Evolutionary conservation across 2,797 vertebrate species (phyloP).

Genomic region (Gambelia wislizenii): DNA sequence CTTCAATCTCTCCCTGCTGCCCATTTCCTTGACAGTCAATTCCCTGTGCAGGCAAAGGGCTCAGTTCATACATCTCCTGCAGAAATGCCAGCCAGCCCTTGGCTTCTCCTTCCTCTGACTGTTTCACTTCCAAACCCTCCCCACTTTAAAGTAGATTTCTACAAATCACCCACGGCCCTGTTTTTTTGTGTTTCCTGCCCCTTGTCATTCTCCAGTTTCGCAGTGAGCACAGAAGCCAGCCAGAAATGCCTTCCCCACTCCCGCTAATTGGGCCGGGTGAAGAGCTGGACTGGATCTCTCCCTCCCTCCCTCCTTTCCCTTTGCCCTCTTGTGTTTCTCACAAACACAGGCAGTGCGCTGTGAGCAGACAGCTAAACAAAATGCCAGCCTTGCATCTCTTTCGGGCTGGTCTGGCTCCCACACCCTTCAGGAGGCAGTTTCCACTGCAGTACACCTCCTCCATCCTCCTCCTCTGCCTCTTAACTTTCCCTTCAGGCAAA

Average conservation of each 20-base stretch:
- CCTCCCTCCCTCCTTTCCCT: background rate
- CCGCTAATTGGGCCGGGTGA: too few species aligned
- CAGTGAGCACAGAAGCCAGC: background rate
- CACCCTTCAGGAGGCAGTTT: constrained; percentile 11
- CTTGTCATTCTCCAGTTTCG: background rate
- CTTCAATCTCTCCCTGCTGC: too few species aligned
- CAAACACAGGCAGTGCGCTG: too few species aligned
- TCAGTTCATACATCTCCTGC: background rate
- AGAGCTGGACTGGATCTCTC: background rate
- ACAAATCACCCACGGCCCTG: background rate
- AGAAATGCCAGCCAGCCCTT: background rate
- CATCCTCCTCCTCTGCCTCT: background rate
- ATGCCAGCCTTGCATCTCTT: background rate
- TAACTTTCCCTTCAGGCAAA: constrained; percentile 48
- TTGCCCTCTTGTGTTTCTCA: background rate
- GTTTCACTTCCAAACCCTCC: background rate
- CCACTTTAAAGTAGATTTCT: too few species aligned
- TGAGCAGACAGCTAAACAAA: background rate
- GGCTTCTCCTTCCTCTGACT: background rate
- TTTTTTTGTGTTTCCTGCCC: too few species aligned
- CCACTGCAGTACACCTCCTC: constrained; percentile 38
- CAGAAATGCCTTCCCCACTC: background rate
- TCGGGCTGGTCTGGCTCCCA: background rate
- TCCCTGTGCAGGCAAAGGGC: background rate
- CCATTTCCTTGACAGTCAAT: background rate